phyloP scores from a whole-genome alignment of 2,797 vertebrate genomes.

The Odontamblyopus lacepedii region DNA sequence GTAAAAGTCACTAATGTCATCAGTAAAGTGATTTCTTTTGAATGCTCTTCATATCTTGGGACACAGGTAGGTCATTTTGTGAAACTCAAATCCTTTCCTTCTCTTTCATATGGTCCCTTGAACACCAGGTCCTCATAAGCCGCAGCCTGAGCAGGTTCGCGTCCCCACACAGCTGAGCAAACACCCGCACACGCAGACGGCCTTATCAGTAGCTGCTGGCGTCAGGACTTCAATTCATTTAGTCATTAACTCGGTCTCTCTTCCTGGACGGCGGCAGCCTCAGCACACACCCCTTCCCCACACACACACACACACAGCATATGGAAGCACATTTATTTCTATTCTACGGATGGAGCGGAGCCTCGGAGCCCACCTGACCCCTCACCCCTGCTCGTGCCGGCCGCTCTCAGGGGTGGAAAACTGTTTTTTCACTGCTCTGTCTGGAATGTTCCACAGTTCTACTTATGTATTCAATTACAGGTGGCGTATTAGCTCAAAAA shows the following conservation, averaged over 20 bases:
- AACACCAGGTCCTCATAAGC: background rate
- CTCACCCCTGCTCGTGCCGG: constrained; percentile 40
- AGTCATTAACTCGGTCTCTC: constrained; percentile 66
- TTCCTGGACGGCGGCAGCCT: constrained; percentile 19
- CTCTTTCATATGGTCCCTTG: too few relatives aligned
- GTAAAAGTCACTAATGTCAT: too few relatives aligned
- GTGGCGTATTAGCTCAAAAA: too few relatives aligned
- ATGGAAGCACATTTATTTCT: constrained; percentile 44
- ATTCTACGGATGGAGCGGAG: constrained; percentile 56
- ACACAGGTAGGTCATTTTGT: too few relatives aligned
- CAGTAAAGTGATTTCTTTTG: too few relatives aligned
- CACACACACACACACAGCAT: constrained; percentile 11
- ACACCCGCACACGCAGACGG: constrained; percentile 25
- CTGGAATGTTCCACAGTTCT: too few relatives aligned
- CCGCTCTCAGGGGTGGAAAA: background rate
- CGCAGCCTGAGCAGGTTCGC: background rate
- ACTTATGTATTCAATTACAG: too few relatives aligned
- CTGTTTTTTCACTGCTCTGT: background rate
- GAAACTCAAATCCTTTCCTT: too few relatives aligned
- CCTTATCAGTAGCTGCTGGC: constrained; percentile 52
- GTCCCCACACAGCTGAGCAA: constrained; percentile 15
- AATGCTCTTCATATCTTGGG: too few relatives aligned
- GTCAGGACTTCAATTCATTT: constrained; percentile 66
- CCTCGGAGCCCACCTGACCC: constrained; percentile 49
- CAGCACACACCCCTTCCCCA: background rate